A percentile compares a stretch with the other conserved stretches of the same genome.
phyloP scores from a whole-genome alignment of 1,140 invertebrate species.

The Bombus ignitus region DNA sequence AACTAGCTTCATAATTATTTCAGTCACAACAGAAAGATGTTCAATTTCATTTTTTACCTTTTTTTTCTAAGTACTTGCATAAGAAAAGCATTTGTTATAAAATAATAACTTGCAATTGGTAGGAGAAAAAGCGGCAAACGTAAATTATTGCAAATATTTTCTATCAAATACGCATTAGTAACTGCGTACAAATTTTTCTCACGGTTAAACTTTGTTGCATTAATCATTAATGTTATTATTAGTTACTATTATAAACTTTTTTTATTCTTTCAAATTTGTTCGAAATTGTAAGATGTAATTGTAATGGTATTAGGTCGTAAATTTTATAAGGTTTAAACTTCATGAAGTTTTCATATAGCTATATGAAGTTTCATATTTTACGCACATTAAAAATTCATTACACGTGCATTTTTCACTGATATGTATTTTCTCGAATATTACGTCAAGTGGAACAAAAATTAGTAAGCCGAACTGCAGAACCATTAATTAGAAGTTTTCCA shows the following conservation, averaged over 20 bases:
- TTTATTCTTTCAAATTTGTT: not conserved
- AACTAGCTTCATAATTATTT: no score
- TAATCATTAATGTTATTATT: no score
- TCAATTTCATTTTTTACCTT: no score
- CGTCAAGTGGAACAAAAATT: not conserved
- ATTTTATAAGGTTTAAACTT: not conserved
- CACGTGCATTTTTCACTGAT: not conserved
- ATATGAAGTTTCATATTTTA: not conserved
- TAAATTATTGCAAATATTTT: no score
- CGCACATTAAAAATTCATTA: not conserved
- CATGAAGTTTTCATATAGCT: no score
- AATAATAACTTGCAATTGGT: not conserved
- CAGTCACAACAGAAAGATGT: no score
- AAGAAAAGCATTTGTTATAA: not conserved
- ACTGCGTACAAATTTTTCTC: no score
- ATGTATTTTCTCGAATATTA: not conserved
- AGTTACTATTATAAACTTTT: not conserved
- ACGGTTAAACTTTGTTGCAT: no score
- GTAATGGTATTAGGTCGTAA: no score
- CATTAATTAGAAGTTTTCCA: conserved; percentile 28
- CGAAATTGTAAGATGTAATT: not conserved
- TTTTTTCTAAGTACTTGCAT: no score
- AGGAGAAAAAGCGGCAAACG: no score
- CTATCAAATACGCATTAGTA: no score
- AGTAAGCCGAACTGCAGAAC: not conserved